phyloP scores from a whole-genome alignment of 2,888 invertebrate genomes.

The Pseudolycoriella hygida region DNA sequence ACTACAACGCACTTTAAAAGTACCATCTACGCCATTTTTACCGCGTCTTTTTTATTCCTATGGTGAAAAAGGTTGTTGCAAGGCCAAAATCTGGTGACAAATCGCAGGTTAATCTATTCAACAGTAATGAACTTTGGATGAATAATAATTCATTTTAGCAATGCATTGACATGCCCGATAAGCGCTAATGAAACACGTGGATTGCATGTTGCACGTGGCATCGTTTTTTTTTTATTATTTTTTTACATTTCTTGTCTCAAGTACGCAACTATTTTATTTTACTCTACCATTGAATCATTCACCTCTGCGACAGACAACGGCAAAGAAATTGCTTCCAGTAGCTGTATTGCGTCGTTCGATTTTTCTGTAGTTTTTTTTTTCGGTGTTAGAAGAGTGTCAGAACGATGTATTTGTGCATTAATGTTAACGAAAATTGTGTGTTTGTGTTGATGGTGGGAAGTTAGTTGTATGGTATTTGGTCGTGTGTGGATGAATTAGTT shows the following conservation, averaged over 20 bases:
- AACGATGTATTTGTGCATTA: neutral
- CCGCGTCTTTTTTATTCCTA: too few relatives aligned
- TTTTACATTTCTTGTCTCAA: neutral
- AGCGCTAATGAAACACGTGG: neutral
- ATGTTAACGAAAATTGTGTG: neutral
- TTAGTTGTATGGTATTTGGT: neutral
- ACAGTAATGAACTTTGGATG: too few relatives aligned
- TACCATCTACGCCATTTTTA: too few relatives aligned
- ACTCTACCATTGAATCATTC: neutral
- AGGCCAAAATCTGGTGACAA: too few relatives aligned
- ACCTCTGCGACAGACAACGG: slow-evolving; percentile 1
- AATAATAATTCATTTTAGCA: too few relatives aligned
- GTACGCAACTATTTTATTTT: neutral
- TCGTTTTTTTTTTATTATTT: neutral
- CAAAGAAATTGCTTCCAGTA: neutral
- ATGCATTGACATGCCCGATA: too few relatives aligned
- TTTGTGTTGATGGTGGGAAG: neutral
- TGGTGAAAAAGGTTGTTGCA: too few relatives aligned
- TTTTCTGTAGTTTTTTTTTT: too few relatives aligned
- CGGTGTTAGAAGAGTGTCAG: neutral
- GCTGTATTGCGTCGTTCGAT: neutral
- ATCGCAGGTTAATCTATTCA: too few relatives aligned
- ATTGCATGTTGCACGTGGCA: neutral
- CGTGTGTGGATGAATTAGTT: slow-evolving; percentile 6
- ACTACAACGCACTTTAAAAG: too few relatives aligned